Percentiles rank a stretch among this genome's conserved stretches.
Evolutionary conservation across 2,797 vertebrate genomes (phyloP).

Genomic region (Centroberyx gerrardi): DNA sequence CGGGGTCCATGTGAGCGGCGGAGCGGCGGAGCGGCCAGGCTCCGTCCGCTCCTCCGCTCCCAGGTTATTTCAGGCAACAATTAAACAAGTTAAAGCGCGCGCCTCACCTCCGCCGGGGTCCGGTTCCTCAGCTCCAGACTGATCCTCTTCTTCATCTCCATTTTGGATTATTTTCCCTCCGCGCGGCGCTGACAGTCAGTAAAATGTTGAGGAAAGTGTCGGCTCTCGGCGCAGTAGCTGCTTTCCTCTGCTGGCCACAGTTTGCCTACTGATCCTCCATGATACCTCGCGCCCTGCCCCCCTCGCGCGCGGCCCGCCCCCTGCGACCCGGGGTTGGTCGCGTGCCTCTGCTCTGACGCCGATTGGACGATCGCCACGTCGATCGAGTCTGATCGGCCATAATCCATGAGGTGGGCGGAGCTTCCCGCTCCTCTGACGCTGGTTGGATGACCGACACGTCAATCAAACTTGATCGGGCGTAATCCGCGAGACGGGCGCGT

Average conservation of each 20-base stretch:
- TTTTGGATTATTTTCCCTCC: slow-evolving; percentile 56
- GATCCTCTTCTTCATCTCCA: slow-evolving; percentile 97
- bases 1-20: slow-evolving; percentile 47
- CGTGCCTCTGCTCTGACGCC: slow-evolving; percentile 13
- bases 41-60: slow-evolving; percentile 65
- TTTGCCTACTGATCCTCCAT: slow-evolving; percentile 94
- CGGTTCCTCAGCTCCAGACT: slow-evolving; percentile 92
- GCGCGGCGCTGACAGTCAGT: slow-evolving; percentile 4
- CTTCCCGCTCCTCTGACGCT: neutral
- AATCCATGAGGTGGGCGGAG: slow-evolving; percentile 58
- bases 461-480: neutral
- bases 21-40: neutral
- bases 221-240: slow-evolving; percentile 76
- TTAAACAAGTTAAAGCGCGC: slow-evolving; percentile 46
- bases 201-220: slow-evolving; percentile 67
- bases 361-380: slow-evolving; percentile 60
- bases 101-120: slow-evolving; percentile 91
- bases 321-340: slow-evolving; percentile 73
- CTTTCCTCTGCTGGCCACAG: slow-evolving; percentile 87
- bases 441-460: neutral
- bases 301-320: slow-evolving; percentile 79
- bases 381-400: slow-evolving; percentile 65
- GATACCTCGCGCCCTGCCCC: slow-evolving; percentile 92
- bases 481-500: slow-evolving; percentile 55
- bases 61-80: slow-evolving; percentile 42